phyloP scores from a whole-genome alignment of 1,140 invertebrate species.

The Lordiphosa mommai region DNA sequence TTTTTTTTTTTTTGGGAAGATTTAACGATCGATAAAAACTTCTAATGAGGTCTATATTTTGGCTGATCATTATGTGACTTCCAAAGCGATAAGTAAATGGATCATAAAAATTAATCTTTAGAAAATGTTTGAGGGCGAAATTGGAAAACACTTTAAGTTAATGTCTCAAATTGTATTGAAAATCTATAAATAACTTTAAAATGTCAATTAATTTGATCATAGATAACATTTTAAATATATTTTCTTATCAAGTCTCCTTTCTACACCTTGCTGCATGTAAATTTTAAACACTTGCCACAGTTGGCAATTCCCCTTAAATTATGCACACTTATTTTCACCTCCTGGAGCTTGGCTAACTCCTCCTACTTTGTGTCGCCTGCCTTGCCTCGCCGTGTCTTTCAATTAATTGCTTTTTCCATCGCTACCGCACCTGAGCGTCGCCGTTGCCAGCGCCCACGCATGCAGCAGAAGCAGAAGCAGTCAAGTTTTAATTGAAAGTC shows the following conservation, averaged over 20 bases:
- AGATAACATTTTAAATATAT: not conserved
- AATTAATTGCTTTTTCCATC: conserved; percentile 64
- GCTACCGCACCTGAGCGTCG: conserved; percentile 32
- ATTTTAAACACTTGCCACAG: conserved; percentile 29
- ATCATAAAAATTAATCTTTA: no score
- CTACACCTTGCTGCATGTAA: conserved; percentile 9
- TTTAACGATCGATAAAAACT: no score
- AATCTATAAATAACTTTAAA: no score
- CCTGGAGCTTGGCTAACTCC: conserved; percentile 6
- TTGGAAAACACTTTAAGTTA: no score
- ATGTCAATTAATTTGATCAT: not conserved
- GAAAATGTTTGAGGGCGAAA: no score
- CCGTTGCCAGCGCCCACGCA: conserved; percentile 23
- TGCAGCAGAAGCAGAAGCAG: conserved; percentile 12
- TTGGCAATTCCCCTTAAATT: conserved; percentile 29
- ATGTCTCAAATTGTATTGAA: no score
- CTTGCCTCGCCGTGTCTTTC: conserved; percentile 9
- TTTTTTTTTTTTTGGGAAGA: not conserved
- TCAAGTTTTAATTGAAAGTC: conserved; percentile 72
- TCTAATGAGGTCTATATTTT: no score
- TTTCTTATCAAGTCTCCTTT: not conserved
- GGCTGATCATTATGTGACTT: no score
- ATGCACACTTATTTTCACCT: conserved; percentile 72
- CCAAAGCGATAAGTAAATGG: no score
- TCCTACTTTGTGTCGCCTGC: conserved; percentile 16